Base-by-base conservation (phyloP, 1,140 invertebrate species). In the Ostrea denselamellosa region DNA sequence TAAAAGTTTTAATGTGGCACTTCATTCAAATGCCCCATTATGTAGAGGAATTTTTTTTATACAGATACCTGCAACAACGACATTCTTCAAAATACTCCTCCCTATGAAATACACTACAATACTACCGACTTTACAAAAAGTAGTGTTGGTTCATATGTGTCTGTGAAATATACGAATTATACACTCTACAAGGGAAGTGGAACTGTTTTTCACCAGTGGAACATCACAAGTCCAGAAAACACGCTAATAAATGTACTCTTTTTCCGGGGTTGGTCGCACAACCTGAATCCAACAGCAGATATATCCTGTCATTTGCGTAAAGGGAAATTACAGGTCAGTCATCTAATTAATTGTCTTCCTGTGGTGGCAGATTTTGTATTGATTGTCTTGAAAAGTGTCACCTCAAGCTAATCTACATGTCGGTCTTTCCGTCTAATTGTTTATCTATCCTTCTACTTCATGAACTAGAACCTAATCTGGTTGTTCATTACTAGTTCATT, bases 241-340 rank as follows among this genome's bases (percentile, higher is more conserved):
- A 77, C 68, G 34, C 10, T 77, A 25, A 77, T 77, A 77, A 77
- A 77, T 77, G 14, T 77, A 44, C 25, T 25, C 25, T 77, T 12
- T 25, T 77, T 77, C 68, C 2, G 22, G 25, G 68, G 68, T 28
- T 34, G 28, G 28, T 25, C 68, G 14, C 28, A 77, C 25, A 77
- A 77, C 68, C 68, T 77, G 28, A 77, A 77, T 77, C 68, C 68
- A 4, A 77, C 68, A 77, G 68, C 28, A 7, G 28, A 77, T 34
- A 77, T 77, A 34, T 77, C 68, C 28, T 77, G 68, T 34, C 22
- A 28, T 10, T 77, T 25, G 22, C 68, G 68, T 22, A 77, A 77
- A 77, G 25, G 68, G 22, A 77, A 77, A 14, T 77, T 77, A 77
- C 22, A 77, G 68, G 68, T 77, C 68, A 77, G 68, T 17, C 65